Base-by-base conservation (phyloP, 2,888 invertebrate genomes). In the Andrena marginata region DNA sequence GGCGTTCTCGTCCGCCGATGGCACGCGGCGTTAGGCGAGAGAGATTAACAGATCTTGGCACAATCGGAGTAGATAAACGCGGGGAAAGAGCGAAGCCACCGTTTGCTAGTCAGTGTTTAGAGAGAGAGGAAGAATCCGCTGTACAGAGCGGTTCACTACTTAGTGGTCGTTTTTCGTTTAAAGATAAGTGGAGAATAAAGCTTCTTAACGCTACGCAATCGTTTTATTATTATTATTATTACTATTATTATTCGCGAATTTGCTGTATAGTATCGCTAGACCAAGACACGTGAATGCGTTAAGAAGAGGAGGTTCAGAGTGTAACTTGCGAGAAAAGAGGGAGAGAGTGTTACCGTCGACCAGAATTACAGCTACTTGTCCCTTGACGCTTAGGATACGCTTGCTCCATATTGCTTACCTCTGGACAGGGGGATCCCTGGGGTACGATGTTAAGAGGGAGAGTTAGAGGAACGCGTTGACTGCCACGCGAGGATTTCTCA, bases 381-480 rank as follows among this genome's bases (percentile, higher is more conserved):
- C 54, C 68, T 71, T 64, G 69, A 48, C 59, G 49, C 51, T 68
- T 54, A 23, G 72, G 75, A 86, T 79, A 86, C 69, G 64, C 77
- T 86, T 86, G 79, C 86, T 86, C 86, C 86, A 86, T 86, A 86
- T 86, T 86, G 68, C 75, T 86, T 86, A 75, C 65, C 65, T 71
- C 78, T 74, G 59, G 71, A 42, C 42, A 60, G 54, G 60, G 26
- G 35, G 31, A 51, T 26, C 59, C 51, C 64, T 26, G 49, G 31
- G 60, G 69, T 31, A 59, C 33, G 35, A 68, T 54, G 71, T 72
- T 69, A 65, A 20, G 54, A 56, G 29, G 62, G 71, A 42, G 35
- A 49, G 77, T 80, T 54, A 35, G 51, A 65, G 42, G 8, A 59
- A 59, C 35, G 68, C 33, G 51, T 26, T 26, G 35, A 56, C 68